Evolutionary conservation across 2,888 invertebrate genomes (phyloP).

Genomic region (Cartodere bifasciata): DNA sequence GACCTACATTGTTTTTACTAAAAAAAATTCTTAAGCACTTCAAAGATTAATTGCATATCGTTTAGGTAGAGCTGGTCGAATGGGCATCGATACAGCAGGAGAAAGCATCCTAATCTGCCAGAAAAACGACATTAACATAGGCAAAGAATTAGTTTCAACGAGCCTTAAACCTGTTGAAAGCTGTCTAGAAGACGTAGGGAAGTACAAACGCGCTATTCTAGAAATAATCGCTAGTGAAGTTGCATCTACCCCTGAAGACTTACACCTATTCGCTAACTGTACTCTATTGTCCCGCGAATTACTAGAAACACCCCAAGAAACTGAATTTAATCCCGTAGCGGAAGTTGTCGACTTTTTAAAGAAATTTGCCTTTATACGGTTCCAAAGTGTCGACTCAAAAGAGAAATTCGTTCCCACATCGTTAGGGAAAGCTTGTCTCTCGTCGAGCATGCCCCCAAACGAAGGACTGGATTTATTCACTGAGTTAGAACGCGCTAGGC

Average conservation of each 20-base stretch:
- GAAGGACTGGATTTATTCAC: slow-evolving; percentile 81
- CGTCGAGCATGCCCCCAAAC: slow-evolving; percentile 81
- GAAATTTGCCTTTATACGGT: slow-evolving; percentile 70
- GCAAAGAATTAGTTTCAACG: slow-evolving; percentile 54
- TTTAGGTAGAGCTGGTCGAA: slow-evolving; percentile 89
- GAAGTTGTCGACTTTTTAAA: slow-evolving; percentile 58
- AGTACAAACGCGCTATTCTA: slow-evolving; percentile 59
- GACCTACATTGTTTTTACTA: too few species aligned
- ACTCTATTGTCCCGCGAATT: slow-evolving; percentile 56
- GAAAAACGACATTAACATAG: slow-evolving; percentile 56
- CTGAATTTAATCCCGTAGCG: slow-evolving; percentile 34
- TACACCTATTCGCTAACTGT: slow-evolving; percentile 65
- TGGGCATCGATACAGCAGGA: slow-evolving; percentile 60
- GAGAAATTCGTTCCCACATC: slow-evolving; percentile 61
- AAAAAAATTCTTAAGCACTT: too few species aligned
- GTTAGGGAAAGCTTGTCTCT: slow-evolving; percentile 82
- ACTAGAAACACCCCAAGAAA: slow-evolving; percentile 27
- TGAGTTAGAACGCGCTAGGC: slow-evolving; percentile 80
- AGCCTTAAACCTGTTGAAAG: slow-evolving; percentile 63
- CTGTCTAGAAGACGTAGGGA: slow-evolving; percentile 62
- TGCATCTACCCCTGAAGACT: slow-evolving; percentile 56
- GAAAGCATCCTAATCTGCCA: slow-evolving; percentile 88
- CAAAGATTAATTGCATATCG: too few species aligned
- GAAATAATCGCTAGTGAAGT: slow-evolving; percentile 83
- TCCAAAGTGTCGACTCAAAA: slow-evolving; percentile 39